Evolutionary conservation across 2,797 vertebrate genomes (phyloP).

Genomic region (Sciaenops ocellatus): DNA sequence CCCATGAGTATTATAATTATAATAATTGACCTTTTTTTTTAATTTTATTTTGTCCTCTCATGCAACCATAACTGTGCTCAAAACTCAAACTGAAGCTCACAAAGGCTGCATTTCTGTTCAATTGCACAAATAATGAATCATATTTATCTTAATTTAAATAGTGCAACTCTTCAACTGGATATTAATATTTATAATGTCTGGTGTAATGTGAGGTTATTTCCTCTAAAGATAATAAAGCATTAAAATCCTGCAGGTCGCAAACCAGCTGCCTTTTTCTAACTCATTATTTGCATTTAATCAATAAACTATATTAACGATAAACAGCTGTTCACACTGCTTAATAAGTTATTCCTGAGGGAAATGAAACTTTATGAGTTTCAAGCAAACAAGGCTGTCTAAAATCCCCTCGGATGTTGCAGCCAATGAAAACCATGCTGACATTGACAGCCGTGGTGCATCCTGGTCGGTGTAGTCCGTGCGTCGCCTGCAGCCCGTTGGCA

Average conservation of each 20-base stretch:
- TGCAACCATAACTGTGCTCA: neutral
- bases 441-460: slow-evolving; percentile 73
- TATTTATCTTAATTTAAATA: neutral
- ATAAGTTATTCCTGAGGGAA: neutral
- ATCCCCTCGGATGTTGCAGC: slow-evolving; percentile 44
- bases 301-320: no score
- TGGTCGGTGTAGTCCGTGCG: slow-evolving; percentile 83
- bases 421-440: slow-evolving; percentile 84
- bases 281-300: neutral
- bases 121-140: neutral
- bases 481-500: neutral
- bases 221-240: neutral
- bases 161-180: neutral
- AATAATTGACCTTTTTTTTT: neutral
- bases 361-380: slow-evolving; percentile 35
- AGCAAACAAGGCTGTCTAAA: slow-evolving; percentile 34
- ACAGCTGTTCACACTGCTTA: neutral
- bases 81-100: neutral
- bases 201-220: neutral
- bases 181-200: neutral
- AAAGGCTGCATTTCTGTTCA: neutral
- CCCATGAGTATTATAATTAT: neutral
- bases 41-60: neutral
- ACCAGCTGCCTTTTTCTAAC: neutral
- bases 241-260: neutral